A percentile compares a stretch with the other conserved stretches of the same genome.
Evolutionary conservation across 2,113 vertebrate species (phyloP).

Genomic region (Equus quagga): DNA sequence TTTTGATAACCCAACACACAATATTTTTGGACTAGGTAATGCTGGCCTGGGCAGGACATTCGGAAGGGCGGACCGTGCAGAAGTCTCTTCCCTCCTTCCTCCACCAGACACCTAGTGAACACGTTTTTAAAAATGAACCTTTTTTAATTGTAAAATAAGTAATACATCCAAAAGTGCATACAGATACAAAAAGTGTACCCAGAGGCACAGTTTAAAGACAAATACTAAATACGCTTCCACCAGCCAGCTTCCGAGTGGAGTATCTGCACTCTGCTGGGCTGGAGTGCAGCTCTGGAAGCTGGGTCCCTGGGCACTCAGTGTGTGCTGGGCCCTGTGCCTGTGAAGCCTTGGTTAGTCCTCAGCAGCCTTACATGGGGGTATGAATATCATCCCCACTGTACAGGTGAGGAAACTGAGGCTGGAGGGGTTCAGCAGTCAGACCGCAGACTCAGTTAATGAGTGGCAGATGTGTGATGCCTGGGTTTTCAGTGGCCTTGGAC

Average conservation of each 20-base stretch:
- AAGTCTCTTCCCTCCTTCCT: neutral
- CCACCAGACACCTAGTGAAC: neutral
- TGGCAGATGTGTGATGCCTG: neutral
- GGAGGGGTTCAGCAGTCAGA: neutral
- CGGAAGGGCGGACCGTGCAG: neutral
- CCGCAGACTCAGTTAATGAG: neutral
- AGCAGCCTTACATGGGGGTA: neutral
- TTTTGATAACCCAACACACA: neutral
- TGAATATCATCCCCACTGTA: neutral
- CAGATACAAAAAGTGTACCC: neutral
- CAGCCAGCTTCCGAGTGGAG: neutral
- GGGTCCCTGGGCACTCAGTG: neutral
- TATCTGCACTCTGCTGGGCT: neutral
- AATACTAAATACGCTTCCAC: neutral
- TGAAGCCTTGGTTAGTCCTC: neutral
- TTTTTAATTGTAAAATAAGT: neutral
- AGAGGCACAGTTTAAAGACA: neutral
- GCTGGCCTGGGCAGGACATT: neutral
- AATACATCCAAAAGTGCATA: neutral
- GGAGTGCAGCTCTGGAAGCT: neutral
- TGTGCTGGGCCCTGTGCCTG: neutral
- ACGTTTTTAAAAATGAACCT: neutral
- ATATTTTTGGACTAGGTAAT: neutral
- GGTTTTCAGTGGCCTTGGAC: constrained; percentile 21
- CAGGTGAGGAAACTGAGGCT: neutral